phyloP scores from a whole-genome alignment of 2,888 invertebrate genomes.

The Heliconius hortense region DNA sequence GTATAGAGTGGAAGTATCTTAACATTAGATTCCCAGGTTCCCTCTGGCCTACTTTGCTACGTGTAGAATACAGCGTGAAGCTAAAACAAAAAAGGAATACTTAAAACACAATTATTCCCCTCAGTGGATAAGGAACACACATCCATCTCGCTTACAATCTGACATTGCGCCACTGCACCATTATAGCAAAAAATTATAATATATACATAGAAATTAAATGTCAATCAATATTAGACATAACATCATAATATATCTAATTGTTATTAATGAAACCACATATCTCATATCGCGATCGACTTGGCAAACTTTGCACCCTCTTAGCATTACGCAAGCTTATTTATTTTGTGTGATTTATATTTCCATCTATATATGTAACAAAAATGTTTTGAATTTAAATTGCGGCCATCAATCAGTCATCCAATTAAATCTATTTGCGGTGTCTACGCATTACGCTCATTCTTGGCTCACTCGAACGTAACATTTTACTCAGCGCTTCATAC shows the following conservation, averaged over 20 bases:
- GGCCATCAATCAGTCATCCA: constrained; percentile 46
- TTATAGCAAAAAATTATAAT: background rate
- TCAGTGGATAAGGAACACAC: no score
- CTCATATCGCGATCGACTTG: constrained; percentile 9
- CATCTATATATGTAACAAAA: constrained; percentile 34
- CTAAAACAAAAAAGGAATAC: no score
- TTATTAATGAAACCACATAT: constrained; percentile 6
- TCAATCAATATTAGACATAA: no score
- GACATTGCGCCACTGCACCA: no score
- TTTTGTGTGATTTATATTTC: constrained; percentile 31
- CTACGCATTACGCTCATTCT: constrained; percentile 44
- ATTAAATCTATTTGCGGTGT: constrained; percentile 50
- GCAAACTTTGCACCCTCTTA: constrained; percentile 18
- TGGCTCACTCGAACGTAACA: constrained; percentile 49
- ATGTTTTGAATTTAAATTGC: constrained; percentile 40
- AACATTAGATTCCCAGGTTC: no score
- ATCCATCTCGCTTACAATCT: no score
- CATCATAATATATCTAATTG: background rate
- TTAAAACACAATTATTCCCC: no score
- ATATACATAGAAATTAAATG: background rate
- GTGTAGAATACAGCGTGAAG: no score
- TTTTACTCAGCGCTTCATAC: constrained; percentile 59
- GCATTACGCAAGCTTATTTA: constrained; percentile 32
- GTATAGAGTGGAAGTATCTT: no score
- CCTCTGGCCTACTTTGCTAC: no score